Base-by-base conservation (phyloP, 2,888 invertebrate genomes). In the Hyalella azteca region DNA sequence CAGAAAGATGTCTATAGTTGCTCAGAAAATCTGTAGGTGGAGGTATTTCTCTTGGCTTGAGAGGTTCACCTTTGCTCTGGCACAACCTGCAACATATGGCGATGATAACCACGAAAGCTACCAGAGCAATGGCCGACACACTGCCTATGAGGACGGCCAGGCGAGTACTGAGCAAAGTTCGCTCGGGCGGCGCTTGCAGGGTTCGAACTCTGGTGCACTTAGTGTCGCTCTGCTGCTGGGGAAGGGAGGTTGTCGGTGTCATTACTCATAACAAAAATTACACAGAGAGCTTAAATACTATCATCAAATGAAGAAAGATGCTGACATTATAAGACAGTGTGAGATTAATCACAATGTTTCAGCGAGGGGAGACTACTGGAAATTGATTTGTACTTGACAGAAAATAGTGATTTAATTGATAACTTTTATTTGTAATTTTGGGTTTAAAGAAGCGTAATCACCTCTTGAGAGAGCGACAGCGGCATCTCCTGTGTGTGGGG, bases 91-190 rank as follows among this genome's bases (percentile, higher is more conserved):
- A 83, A 77, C 85, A 85, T 40, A 83, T 73, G 59, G 82, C 79
- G 41, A 83, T 79, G 50, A 78, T 45, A 0, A 81, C 81, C 22
- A 82, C 81, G 22, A 79, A n/a, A 19, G 79, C 75, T 77, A 85
- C 83, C 32, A 86, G 79, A 50, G 85, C 84, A 79, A 86, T 85
- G 76, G 85, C 86, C 39, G 86, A 78, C 0, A 85, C 85, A 29
- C 83, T 81, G 75, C 85, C 85, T 49, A 85, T 66, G 84, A 86
- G 78, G 85, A 81, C 73, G 85, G 85, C 79, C 40, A 85, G 49
- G 15, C 83, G 77, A 45, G 81, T 79, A 79, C 81, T 80, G 7
- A 85, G 79, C 15, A 80, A 77, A 15, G 80, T 78, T 26, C 80
- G 77, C 9, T 78, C 73, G 22, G 80, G 80, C 4, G 81, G 82